phyloP scores from a whole-genome alignment of 2,113 vertebrate species.

The Procavia capensis region DNA sequence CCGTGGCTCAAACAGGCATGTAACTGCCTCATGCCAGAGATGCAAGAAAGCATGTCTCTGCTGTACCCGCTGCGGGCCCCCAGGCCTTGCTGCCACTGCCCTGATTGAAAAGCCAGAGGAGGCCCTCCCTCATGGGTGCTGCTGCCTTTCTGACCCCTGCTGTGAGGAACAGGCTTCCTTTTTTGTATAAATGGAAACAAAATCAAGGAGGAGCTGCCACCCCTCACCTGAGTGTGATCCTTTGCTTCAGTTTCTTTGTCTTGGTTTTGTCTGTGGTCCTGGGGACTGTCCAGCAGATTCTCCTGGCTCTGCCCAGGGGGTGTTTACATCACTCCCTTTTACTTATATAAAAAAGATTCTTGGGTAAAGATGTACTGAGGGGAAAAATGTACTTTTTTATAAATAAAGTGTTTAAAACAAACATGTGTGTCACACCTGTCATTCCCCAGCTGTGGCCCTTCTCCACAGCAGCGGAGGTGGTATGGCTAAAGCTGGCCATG shows the following conservation, averaged over 20 bases:
- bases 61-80: fast-evolving
- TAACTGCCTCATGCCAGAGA: neutral
- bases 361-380: slow-evolving; percentile 86
- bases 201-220: slow-evolving; percentile 73
- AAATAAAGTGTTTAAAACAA: slow-evolving; percentile 91
- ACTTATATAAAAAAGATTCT: slow-evolving; percentile 89
- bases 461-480: fast-evolving
- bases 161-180: slow-evolving; percentile 50
- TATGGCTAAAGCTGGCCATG: neutral
- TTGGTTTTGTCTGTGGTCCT: slow-evolving; percentile 78
- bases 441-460: neutral
- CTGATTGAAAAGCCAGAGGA: neutral
- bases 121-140: neutral
- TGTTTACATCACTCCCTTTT: slow-evolving; percentile 86
- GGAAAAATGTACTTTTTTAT: slow-evolving; percentile 91
- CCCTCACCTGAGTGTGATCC: slow-evolving; percentile 2
- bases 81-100: neutral
- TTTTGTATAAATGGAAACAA: slow-evolving; percentile 75
- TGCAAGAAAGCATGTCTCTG: neutral
- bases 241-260: slow-evolving; percentile 62
- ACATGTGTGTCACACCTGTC: neutral
- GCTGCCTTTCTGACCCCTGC: slow-evolving; percentile 60
- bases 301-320: slow-evolving; percentile 84
- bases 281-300: slow-evolving; percentile 76
- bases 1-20: neutral